Conservation (phyloP, 2,113 vertebrate species). For the Chlorodrepanis virens region DNA sequence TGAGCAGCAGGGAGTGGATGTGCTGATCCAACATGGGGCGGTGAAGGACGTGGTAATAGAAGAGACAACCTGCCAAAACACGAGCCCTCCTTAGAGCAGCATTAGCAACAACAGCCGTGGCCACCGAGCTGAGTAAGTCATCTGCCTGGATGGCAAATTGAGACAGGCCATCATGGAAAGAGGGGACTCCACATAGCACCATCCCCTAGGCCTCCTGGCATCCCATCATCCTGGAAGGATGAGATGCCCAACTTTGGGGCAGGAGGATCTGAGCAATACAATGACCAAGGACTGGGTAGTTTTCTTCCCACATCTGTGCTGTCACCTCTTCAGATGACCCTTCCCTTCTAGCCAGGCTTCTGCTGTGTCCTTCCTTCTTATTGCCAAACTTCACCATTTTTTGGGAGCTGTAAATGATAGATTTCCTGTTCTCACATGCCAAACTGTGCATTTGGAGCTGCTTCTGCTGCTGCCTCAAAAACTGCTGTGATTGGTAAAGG, state of each 20-base stretch:
- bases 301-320: not conserved
- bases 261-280: not conserved
- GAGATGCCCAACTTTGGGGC: not conserved
- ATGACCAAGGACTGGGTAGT: not conserved
- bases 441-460: not conserved
- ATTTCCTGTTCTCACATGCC: not conserved
- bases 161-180: not conserved
- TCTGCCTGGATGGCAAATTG: not conserved
- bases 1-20: conserved; percentile 88
- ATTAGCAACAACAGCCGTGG: fast-evolving
- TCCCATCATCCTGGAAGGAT: not conserved
- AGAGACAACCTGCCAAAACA: conserved; percentile 82
- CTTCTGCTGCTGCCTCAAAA: not conserved
- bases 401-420: not conserved
- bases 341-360: not conserved
- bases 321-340: not conserved
- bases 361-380: not conserved
- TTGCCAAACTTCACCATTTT: not conserved
- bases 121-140: not conserved
- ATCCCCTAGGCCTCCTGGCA: not conserved
- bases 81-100: not conserved
- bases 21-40: conserved; percentile 86
- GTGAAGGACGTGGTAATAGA: conserved; percentile 85
- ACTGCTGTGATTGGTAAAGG: not conserved
- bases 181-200: not conserved